Conservation (phyloP, 2,888 invertebrate genomes). For the Synanthedon formicaeformis region DNA sequence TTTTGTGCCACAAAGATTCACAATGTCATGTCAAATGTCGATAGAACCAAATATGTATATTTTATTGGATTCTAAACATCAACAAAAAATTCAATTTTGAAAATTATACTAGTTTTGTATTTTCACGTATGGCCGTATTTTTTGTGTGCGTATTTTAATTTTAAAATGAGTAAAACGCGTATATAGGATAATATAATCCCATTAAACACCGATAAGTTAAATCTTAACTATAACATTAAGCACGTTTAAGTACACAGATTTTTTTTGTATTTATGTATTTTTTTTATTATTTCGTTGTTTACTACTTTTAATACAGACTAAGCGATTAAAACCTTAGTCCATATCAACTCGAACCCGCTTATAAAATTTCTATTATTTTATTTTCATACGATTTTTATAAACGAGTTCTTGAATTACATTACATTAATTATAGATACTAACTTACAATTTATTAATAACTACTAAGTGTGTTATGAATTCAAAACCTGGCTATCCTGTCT, state of each 20-base stretch:
- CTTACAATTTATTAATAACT: slow-evolving; percentile 51
- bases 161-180: slow-evolving; percentile 51
- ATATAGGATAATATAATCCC: slow-evolving; percentile 24
- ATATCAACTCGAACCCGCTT: slow-evolving; percentile 33
- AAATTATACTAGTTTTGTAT: no score
- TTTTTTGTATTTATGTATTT: slow-evolving; percentile 55
- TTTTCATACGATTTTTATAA: slow-evolving; percentile 19
- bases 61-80: no score
- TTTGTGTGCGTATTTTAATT: slow-evolving; percentile 15
- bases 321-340: slow-evolving; percentile 24
- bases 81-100: no score
- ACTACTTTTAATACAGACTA: slow-evolving; percentile 40
- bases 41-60: no score
- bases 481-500: slow-evolving; percentile 71
- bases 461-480: slow-evolving; percentile 59
- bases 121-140: neutral
- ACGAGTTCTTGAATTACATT: slow-evolving; percentile 49
- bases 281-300: slow-evolving; percentile 50
- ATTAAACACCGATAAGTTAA: slow-evolving; percentile 41
- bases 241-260: slow-evolving; percentile 43
- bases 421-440: slow-evolving; percentile 56
- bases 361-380: slow-evolving; percentile 21
- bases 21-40: no score
- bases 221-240: slow-evolving; percentile 55
- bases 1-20: no score